These are phyloP conservation scores for Pterois miles DNA, from an alignment of 2,797 vertebrate species.

Conservation along the genomic window DNA sequence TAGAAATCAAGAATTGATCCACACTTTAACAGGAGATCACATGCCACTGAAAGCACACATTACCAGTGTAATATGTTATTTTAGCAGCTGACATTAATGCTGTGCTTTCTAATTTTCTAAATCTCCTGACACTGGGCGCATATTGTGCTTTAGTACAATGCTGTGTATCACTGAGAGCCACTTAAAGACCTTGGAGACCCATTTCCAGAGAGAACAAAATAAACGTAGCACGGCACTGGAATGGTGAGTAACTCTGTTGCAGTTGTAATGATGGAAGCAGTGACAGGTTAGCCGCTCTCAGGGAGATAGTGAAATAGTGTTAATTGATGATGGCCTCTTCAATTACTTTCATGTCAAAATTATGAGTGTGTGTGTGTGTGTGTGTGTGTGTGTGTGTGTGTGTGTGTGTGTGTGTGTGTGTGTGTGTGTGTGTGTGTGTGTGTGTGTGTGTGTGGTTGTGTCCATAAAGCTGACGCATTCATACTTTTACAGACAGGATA, in stretches of 20 bases:
- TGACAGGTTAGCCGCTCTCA: constrained; percentile 40
- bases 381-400: not conserved
- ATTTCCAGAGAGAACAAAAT: constrained; percentile 31
- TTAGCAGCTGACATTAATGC: not conserved
- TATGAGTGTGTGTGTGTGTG: constrained; percentile 12
- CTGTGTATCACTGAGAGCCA: constrained; percentile 20
- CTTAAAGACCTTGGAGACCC: constrained; percentile 26
- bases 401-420: not conserved
- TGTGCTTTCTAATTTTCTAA: constrained; percentile 5
- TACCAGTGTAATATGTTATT: not conserved
- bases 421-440: not conserved
- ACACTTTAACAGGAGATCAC: not conserved
- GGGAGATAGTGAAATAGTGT: constrained; percentile 38
- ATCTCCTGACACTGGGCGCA: constrained; percentile 3
- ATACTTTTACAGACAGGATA: constrained; percentile 50
- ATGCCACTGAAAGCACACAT: not conserved
- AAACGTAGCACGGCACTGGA: constrained; percentile 23
- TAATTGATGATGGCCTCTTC: constrained; percentile 58
- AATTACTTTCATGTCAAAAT: constrained; percentile 50
- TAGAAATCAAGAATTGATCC: not conserved
- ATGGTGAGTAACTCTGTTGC: constrained; percentile 38
- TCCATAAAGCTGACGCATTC: constrained; percentile 14
- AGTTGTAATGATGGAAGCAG: constrained; percentile 30
- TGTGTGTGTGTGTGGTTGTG: not conserved
- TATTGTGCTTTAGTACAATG: constrained; percentile 1